Evolutionary conservation across 2,888 invertebrate genomes (phyloP).

Genomic region (Melangyna quadrimaculata): DNA sequence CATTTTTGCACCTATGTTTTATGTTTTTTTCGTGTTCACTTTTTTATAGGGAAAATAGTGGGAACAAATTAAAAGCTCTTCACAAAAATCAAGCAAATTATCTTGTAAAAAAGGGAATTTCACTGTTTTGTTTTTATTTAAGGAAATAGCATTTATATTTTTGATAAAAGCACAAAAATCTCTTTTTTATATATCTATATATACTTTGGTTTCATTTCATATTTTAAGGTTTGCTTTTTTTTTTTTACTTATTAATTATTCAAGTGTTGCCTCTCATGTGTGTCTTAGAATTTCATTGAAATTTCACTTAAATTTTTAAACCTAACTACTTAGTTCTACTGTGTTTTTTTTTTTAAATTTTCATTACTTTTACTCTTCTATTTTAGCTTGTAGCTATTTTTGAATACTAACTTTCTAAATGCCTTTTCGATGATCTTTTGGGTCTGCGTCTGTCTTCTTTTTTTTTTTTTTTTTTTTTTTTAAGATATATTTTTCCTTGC

Average conservation of each 20-base stretch:
- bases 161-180: slow-evolving; percentile 70
- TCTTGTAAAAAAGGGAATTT: slow-evolving; percentile 62
- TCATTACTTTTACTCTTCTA: slow-evolving; percentile 54
- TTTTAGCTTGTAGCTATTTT: slow-evolving; percentile 61
- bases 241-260: slow-evolving; percentile 59
- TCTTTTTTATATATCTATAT: slow-evolving; percentile 50
- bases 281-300: slow-evolving; percentile 70
- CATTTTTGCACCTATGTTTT: slow-evolving; percentile 61
- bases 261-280: slow-evolving; percentile 54
- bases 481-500: slow-evolving; percentile 43
- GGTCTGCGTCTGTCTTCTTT: slow-evolving; percentile 24
- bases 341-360: slow-evolving; percentile 14
- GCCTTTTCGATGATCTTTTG: slow-evolving; percentile 68
- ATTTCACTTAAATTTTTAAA: slow-evolving; percentile 73
- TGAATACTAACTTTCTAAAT: slow-evolving; percentile 48
- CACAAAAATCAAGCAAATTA: slow-evolving; percentile 72
- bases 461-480: slow-evolving; percentile 25
- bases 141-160: slow-evolving; percentile 74
- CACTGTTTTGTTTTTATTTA: slow-evolving; percentile 73
- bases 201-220: slow-evolving; percentile 68
- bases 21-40: slow-evolving; percentile 53
- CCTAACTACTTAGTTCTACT: slow-evolving; percentile 72
- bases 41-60: slow-evolving; percentile 64
- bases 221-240: slow-evolving; percentile 47
- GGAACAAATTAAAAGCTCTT: slow-evolving; percentile 68